Evolutionary conservation across 2,797 vertebrate genomes (phyloP), one percentile per base, ranked within the genome.

Genomic region (Labroides dimidiatus): DNA sequence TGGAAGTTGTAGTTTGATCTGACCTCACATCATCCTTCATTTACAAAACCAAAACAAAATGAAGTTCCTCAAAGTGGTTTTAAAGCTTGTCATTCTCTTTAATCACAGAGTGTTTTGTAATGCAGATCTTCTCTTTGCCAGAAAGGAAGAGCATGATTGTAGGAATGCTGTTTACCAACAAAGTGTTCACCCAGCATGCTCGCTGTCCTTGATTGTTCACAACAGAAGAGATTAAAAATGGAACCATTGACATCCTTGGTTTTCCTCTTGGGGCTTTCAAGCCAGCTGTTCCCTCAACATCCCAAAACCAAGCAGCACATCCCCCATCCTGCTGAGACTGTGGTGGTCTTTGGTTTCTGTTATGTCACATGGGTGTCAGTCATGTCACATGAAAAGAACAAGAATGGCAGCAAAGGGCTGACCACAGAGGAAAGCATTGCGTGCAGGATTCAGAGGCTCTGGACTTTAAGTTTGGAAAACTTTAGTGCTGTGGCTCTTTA

Each of bases 371-470:
- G 49, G 56, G 43, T 87, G 77, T 84, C 75, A 77, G 53, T 84
- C 77, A 70, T 72, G 33, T 66, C 42, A 21, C 42, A 20, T 57
- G 19, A 74, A 72, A 78, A 84, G 20, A 23, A 83, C 78, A 81
- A 9, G 2, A 37, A 74, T 33, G 75, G 53, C 64, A 54, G 44
- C 44, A 70, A 62, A 69, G 55, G 20, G 39, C 57, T 16, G 52
- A 69, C 80, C 77, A 30, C 86, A 83, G 75, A 78, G 86, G 81
- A 81, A 81, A 53, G 55, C 48, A 13, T 72, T 33, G 76, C 80
- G 42, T 85, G 82, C 72, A 72, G 55, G 60, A 55, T 23, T 59
- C 45, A 50, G 23, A 55, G 21, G 37, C 15, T 47, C 27, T 16
- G 20, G 21, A 47, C 36, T 67, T 10, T 23, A 21, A 14, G 24